Evolutionary conservation across 2,113 vertebrate species (phyloP), one percentile per base, ranked within the genome.

Genomic region (Pollachius pollachius): DNA sequence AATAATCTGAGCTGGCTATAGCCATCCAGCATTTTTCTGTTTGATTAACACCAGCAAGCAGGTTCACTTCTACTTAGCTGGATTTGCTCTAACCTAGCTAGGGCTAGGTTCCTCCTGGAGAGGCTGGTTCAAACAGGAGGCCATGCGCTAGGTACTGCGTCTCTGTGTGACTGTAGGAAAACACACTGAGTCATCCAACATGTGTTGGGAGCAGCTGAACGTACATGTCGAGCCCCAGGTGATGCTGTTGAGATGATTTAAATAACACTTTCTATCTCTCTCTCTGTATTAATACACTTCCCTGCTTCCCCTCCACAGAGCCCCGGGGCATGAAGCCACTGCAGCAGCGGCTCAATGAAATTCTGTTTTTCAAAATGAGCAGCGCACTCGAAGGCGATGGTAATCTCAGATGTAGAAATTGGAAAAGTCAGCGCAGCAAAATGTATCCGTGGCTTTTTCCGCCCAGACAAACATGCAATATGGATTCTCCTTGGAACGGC

Each of bases 391-490:
- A 83, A 86, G 83, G 87, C 79, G 84, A 86, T 86, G 83, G 81
- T 88, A 88, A 90, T 90, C 88, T 89, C 79, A 81, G 83, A 83
- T 88, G 83, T 86, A 87, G 84, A 85, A 87, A 89, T 89, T 87
- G 88, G 86, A 89, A 90, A 88, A 88, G 83, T 85, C 82, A 87
- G 81, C 83, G 75, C 81, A 66, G 82, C 79, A 85, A 41, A 90
- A 87, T 83, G 83, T 77, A 85, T 85, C 84, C 81, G 80, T 77
- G 69, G 79, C 81, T 85, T 84, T 82, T 18, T 62, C 19, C 83
- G 82, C 70, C 77, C 86, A 85, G 84, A 88, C 86, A 88, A 89
- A 88, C 86, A 88, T 86, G 84, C 72, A 84, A 81, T 88, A 88
- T 87, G 87, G 88, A 89, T 89, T 85, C 79, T 69, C 77, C 62